Percentiles rank a stretch among this genome's conserved stretches.
Evolutionary conservation across 2,113 vertebrate genomes (phyloP).

Genomic region (Ptilonorhynchus violaceus): DNA sequence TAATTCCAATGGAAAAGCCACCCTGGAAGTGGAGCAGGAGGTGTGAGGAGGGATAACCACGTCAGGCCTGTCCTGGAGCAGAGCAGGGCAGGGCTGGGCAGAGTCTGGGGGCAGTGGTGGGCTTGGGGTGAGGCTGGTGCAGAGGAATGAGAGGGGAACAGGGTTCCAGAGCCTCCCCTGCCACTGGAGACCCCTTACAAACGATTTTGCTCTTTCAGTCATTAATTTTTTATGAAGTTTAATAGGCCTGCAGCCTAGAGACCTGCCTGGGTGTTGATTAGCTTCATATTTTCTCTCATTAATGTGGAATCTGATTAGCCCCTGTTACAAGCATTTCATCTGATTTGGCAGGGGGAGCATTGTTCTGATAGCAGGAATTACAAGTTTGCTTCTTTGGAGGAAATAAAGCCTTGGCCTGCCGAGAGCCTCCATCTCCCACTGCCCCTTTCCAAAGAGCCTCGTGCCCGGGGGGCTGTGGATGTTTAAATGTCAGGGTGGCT

Average conservation of each 20-base stretch:
- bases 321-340: slow-evolving; percentile 75
- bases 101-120: background rate
- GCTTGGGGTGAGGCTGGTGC: slow-evolving; percentile 67
- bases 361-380: slow-evolving; percentile 59
- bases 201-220: slow-evolving; percentile 81
- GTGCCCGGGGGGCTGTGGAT: background rate
- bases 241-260: slow-evolving; percentile 87
- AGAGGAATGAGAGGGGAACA: slow-evolving; percentile 69
- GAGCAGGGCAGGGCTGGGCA: slow-evolving; percentile 19
- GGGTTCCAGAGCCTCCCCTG: slow-evolving; percentile 64
- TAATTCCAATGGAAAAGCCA: slow-evolving; percentile 47
- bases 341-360: slow-evolving; percentile 42
- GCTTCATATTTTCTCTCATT: slow-evolving; percentile 85
- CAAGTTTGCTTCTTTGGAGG: slow-evolving; percentile 25
- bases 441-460: background rate
- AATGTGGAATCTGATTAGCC: slow-evolving; percentile 87
- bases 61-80: slow-evolving; percentile 23
- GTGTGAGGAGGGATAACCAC: background rate
- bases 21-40: background rate
- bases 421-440: background rate
- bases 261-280: slow-evolving; percentile 84
- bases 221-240: slow-evolving; percentile 92
- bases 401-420: background rate
- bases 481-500: rapidly evolving
- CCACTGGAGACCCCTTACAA: slow-evolving; percentile 84